phyloP scores from a whole-genome alignment of 37 sponge, comb jelly and placozoan genomes.

The Petrosia ficiformis region DNA sequence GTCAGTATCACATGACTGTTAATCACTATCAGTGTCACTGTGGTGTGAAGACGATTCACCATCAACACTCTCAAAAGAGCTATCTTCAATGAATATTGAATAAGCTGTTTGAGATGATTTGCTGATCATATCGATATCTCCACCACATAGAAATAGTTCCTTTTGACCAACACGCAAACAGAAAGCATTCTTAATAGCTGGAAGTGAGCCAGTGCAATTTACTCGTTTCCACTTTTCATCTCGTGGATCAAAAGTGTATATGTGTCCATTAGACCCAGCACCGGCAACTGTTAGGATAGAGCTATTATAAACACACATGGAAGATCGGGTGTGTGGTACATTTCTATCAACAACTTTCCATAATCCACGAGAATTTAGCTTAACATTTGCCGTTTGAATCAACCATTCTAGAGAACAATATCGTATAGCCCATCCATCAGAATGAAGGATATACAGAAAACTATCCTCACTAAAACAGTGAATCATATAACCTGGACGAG shows the following conservation, averaged over 20 bases:
- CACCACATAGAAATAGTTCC: background rate
- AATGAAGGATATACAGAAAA: background rate
- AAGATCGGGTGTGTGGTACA: background rate
- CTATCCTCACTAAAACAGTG: background rate
- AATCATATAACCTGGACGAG: background rate
- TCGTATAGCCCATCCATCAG: background rate
- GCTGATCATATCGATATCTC: background rate
- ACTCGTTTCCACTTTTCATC: background rate
- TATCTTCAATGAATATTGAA: background rate
- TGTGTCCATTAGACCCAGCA: background rate
- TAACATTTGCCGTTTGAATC: background rate
- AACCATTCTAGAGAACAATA: background rate
- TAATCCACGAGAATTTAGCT: background rate
- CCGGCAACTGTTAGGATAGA: background rate
- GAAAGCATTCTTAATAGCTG: background rate
- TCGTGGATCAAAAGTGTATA: background rate
- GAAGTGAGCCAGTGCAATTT: background rate
- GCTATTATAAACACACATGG: background rate
- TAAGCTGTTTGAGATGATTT: background rate
- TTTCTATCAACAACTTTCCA: background rate
- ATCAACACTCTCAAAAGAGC: background rate
- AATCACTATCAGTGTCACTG: too few relatives aligned
- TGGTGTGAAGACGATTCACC: background rate
- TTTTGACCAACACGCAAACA: background rate
- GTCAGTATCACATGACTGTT: too few relatives aligned